These are phyloP conservation scores for Mus caroli DNA, from an alignment of 2,797 vertebrate species.

Conservation along the genomic window DNA sequence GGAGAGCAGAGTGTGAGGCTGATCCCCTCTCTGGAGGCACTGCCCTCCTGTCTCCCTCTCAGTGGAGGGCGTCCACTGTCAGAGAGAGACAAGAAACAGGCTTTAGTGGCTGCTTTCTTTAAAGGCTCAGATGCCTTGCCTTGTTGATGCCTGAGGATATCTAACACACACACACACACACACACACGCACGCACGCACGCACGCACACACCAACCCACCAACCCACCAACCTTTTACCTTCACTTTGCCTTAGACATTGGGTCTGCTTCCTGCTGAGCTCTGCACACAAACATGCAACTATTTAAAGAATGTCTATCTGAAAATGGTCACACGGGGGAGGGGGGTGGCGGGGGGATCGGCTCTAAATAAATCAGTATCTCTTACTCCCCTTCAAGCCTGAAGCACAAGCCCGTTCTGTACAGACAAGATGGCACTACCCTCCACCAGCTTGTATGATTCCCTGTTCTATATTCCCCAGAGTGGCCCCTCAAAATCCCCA, in stretches of 20 bases:
- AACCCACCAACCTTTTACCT: background rate
- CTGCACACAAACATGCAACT: background rate
- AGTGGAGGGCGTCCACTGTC: no score
- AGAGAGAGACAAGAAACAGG: background rate
- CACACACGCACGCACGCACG: background rate
- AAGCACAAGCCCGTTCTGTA: background rate
- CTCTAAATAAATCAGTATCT: background rate
- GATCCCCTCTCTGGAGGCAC: background rate
- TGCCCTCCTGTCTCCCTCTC: background rate
- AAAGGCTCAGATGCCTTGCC: background rate
- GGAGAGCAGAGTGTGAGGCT: background rate
- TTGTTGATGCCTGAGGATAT: background rate
- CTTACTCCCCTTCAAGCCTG: background rate
- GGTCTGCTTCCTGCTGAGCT: background rate
- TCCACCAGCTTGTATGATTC: background rate
- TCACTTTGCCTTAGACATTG: background rate
- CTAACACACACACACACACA: background rate
- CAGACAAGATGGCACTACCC: background rate
- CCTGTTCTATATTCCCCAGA: background rate
- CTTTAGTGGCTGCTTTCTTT: background rate
- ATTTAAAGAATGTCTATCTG: conserved; percentile 1
- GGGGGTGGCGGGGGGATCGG: background rate
- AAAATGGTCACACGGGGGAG: background rate
- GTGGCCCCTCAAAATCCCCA: background rate
- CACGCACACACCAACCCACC: background rate